phyloP scores from a whole-genome alignment of 2,888 invertebrate genomes.

The Troilus luridus region DNA sequence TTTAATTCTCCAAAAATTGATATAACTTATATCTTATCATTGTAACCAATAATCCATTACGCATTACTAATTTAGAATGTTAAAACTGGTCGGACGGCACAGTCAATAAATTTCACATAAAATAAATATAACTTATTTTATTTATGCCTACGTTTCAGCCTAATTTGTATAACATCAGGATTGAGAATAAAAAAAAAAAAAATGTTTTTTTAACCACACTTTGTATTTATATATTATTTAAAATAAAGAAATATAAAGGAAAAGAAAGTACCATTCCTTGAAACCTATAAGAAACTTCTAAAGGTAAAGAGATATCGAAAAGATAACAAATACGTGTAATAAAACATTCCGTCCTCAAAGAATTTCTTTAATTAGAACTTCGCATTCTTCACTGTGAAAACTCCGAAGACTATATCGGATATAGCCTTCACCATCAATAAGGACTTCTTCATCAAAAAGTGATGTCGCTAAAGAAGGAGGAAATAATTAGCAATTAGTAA shows the following conservation, averaged over 20 bases:
- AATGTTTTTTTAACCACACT: too few species aligned
- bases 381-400: not conserved
- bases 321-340: not conserved
- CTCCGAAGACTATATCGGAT: not conserved
- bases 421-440: not conserved
- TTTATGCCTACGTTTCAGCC: too few species aligned
- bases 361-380: not conserved
- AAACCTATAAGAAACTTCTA: not conserved
- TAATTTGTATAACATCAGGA: too few species aligned
- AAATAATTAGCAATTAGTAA: slow-evolving; percentile 32
- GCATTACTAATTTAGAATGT: too few species aligned
- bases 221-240: not conserved
- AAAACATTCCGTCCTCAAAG: not conserved
- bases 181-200: too few species aligned
- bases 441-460: not conserved
- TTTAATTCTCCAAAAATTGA: too few species aligned
- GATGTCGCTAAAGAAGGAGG: slow-evolving; percentile 6
- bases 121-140: too few species aligned
- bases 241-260: not conserved
- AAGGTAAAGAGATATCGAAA: not conserved
- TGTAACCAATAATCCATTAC: too few species aligned
- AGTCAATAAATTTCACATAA: too few species aligned
- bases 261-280: not conserved
- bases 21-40: too few species aligned
- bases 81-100: too few species aligned